phyloP scores from a whole-genome alignment of 2,113 vertebrate species.

The Eurystomus gularis region DNA sequence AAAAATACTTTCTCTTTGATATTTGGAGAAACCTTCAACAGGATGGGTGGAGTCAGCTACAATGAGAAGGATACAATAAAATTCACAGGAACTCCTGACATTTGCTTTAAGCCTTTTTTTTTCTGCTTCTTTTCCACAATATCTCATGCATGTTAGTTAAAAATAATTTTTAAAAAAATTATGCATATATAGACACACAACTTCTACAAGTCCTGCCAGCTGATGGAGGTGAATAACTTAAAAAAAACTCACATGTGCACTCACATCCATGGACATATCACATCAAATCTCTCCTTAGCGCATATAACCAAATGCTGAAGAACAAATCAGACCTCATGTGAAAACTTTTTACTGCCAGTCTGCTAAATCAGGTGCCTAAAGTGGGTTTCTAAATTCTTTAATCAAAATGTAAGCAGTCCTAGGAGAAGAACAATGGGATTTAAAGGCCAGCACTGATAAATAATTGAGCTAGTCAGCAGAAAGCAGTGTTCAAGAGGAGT shows the following conservation, averaged over 20 bases:
- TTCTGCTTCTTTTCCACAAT: neutral
- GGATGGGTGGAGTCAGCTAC: neutral
- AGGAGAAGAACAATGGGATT: neutral
- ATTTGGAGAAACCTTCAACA: neutral
- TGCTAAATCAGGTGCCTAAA: neutral
- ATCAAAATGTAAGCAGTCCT: neutral
- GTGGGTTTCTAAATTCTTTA: neutral
- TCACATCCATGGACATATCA: too few relatives aligned
- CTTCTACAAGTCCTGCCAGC: neutral
- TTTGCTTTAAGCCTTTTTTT: too few relatives aligned
- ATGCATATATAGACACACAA: fast-evolving
- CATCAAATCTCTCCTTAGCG: neutral
- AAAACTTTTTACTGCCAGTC: neutral
- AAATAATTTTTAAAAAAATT: too few relatives aligned
- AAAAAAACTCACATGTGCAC: neutral
- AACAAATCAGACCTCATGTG: neutral
- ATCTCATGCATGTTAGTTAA: neutral
- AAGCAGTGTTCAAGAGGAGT: neutral
- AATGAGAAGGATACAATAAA: neutral
- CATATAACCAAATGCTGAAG: neutral
- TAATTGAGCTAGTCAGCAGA: neutral
- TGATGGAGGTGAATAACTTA: neutral
- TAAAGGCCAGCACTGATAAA: neutral
- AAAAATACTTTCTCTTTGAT: neutral
- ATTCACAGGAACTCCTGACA: fast-evolving